Base-by-base conservation (phyloP, 2,797 vertebrate species). In the Sebastes steindachneri region DNA sequence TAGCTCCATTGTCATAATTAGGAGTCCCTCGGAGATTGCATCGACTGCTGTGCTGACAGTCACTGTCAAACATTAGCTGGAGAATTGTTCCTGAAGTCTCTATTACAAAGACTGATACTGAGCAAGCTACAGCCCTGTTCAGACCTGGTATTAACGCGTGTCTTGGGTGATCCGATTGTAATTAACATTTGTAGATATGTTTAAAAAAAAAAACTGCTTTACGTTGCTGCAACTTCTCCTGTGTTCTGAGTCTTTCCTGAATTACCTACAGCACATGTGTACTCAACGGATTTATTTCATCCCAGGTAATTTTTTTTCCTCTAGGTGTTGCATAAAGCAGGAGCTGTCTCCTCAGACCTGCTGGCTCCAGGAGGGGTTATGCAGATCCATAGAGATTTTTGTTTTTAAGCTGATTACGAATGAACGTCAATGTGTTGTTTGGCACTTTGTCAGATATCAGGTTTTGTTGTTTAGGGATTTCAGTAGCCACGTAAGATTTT, bases 1-100 rank as follows among this genome's bases (percentile, higher is more conserved):
- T 33, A 68, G 74, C 55, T 80, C 80, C 55, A 53, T 45, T 76
- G 67, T 87, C 65, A 86, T 83, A 88, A 91, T 90, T 88, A 89
- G 75, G 48, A 69, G 58, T 80, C 72, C 86, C 84, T 75, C 33
- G 9, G 87, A 83, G 83, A 85, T n/a, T 57, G 28, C 58, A 70
- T 19, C 21, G 33, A 81, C 63, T 57, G 68, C 35, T 65, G 21
- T 7, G 21, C 51, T 21, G 60, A 71, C 68, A 26, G 17, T 54
- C 55, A 51, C 6, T 12, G 67, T 62, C 48, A 72, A 69, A 83
- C 25, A 58, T 57, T 9, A 77, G 54, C n/a, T 55, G 37, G 45
- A 73, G 14, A 51, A 28, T 2, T n/a, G 33, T 55, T 71, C 51
- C 31, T 28, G 1, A 68, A 67, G 59, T 60, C 63, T 68, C 59